These are phyloP conservation scores for Nemapogon koenigi DNA, from an alignment of 2,888 invertebrate genomes.

Conservation along the genomic window DNA sequence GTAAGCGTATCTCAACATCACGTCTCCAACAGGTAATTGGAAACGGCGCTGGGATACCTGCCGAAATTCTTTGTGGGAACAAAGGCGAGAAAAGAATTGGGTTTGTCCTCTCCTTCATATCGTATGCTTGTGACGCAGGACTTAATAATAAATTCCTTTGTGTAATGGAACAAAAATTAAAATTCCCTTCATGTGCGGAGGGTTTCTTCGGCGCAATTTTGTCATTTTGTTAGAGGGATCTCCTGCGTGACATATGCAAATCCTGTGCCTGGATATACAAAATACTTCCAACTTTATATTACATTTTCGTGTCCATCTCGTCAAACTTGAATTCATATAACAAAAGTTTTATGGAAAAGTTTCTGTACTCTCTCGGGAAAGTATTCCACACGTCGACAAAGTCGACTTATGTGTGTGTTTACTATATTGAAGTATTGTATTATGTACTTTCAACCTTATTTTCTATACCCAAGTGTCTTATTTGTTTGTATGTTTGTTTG, in stretches of 20 bases:
- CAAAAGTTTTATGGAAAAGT: background rate
- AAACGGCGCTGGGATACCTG: slow-evolving; percentile 30
- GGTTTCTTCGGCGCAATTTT: slow-evolving; percentile 41
- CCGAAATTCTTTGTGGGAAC: slow-evolving; percentile 35
- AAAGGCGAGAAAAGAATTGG: slow-evolving; percentile 27
- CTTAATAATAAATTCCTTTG: slow-evolving; percentile 56
- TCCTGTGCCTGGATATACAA: slow-evolving; percentile 23
- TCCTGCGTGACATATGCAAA: slow-evolving; percentile 43
- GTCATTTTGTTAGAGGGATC: slow-evolving; percentile 43
- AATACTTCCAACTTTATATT: slow-evolving; percentile 8
- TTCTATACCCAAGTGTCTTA: too few relatives aligned
- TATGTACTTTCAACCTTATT: too few relatives aligned
- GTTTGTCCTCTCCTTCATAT: slow-evolving; percentile 36
- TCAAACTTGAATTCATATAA: slow-evolving; percentile 4
- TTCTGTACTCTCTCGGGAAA: background rate
- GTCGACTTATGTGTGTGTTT: too few relatives aligned
- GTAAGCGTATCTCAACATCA: slow-evolving; percentile 14
- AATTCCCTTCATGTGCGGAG: slow-evolving; percentile 45
- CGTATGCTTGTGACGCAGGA: slow-evolving; percentile 40
- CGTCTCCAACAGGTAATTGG: slow-evolving; percentile 27
- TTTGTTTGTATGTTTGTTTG: too few relatives aligned
- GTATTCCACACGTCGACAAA: too few relatives aligned
- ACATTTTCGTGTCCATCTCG: slow-evolving; percentile 5
- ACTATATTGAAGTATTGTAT: too few relatives aligned
- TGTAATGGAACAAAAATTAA: slow-evolving; percentile 50